Evolutionary conservation across 2,888 invertebrate species (phyloP), one percentile per base, ranked within the genome.

Genomic region (Hololepta plana): DNA sequence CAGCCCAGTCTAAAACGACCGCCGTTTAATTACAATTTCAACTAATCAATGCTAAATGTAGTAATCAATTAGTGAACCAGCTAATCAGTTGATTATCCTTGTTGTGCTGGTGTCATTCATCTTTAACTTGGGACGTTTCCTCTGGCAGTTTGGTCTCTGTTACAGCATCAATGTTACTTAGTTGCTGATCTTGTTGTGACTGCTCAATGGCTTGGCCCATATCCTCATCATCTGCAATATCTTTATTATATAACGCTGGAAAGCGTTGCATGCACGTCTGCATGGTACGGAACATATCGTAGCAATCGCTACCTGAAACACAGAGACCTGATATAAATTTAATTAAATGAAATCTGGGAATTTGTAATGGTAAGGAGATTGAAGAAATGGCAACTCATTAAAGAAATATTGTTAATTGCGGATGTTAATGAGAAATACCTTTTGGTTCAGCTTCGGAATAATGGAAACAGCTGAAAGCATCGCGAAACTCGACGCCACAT

Each of bases 391-490:
- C 8, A 17, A 6, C 6, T 8, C 6, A 17, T 17, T 22, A 9
- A 23, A 23, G 9, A 12, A 4, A 23, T 3, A 20, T 9, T 7
- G 2, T 7, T 20, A 26, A 26, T 3, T 5, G 3, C 12, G 7
- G 9, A 8, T 22, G 14, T 13, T 19, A 20, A 3, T 20, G 10
- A 8, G 11, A 9, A 21, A 13, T 20, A 50, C 91, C 93, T 55
- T 91, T 91, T 0, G 85, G 82, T 3, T 91, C 90, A 3, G 75
- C 75, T 31, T 68, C 68, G 36, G 84, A 85, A 54, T 85, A 81
- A 51, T 93, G 91, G 51, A 93, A 93, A 55, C 95, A 95, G 15
- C 84, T 76, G 54, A 95, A 91, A 2, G 93, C 90, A 38, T 88
- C 81, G 20, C 93, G 63, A 56, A 95, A 95, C 51, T 88, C 79